These are phyloP conservation scores for Nyctibius grandis DNA, from an alignment of 2,797 vertebrate species.

Conservation along the genomic window DNA sequence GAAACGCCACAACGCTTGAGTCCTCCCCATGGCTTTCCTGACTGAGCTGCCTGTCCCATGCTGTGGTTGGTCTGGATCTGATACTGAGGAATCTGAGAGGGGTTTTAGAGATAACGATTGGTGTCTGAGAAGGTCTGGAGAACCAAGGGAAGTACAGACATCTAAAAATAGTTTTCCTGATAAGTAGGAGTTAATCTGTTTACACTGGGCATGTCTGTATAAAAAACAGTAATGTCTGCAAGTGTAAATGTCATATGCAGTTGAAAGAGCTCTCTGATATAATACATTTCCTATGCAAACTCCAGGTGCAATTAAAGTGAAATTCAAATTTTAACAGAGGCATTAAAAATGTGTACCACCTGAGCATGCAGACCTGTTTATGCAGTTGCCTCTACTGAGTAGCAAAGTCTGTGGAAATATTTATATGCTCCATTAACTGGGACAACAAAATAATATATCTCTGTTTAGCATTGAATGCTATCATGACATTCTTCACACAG, in stretches of 20 bases:
- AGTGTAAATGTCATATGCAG: neutral
- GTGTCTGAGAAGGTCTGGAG: neutral
- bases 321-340: neutral
- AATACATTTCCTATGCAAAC: neutral
- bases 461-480: neutral
- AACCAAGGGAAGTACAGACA: neutral
- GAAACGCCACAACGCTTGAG: neutral
- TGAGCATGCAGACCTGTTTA: neutral
- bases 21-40: accelerated
- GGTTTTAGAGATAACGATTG: accelerated
- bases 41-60: neutral
- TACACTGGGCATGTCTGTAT: neutral
- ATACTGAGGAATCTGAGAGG: neutral
- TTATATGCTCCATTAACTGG: neutral
- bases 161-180: neutral
- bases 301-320: neutral
- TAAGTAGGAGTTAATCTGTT: neutral
- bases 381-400: neutral
- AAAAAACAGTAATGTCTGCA: neutral
- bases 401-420: neutral
- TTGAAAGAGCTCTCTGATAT: neutral
- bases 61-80: neutral
- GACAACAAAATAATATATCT: neutral
- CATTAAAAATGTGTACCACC: neutral
- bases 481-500: neutral